Base-by-base conservation (phyloP, 2,113 vertebrate genomes). In the Microcebus ravelobensis region DNA sequence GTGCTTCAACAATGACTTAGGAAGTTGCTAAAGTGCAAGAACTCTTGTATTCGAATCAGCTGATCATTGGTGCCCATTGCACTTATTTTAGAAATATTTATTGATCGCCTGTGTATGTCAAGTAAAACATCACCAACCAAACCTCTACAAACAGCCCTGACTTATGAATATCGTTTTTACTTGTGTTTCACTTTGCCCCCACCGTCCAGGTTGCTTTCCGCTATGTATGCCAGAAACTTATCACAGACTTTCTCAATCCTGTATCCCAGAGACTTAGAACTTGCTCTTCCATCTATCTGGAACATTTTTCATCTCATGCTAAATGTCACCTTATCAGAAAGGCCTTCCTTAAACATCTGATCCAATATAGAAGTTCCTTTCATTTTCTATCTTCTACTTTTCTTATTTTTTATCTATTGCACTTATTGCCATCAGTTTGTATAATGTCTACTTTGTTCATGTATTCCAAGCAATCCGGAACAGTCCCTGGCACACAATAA, bases 61-160 rank as follows among this genome's bases (percentile, higher is more conserved):
- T 84, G 9, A 81, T 10, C 23, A 63, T 80, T 36, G 48, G 34
- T 87, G 29, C 18, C 2, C 27, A 83, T 50, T 73, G 29, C 42
- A 84, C 31, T 73, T 80, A 50, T 27, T 42, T 96, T 79, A 67
- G 36, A 93, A 77, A 90, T 50, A 59, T 67, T 96, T 93, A 50
- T 71, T 90, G 36, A 87, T 8, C 31, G 65, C 17, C 15, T 84
- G 18, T 77, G 31, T 76, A 23, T 61, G 21, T 55, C 23, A 94
- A 92, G 25, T 21, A 92, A 88, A 73, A 18, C 4, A 80, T 36
- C 5, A 77, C 36, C 3, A 71, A 25, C 3, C 63, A 63, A 83
- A 84, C 21, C 36, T 80, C 29, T 87, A 36, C 3, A 90, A 74
- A 20, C 4, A 80, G 21, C 36, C 2, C 2, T 57, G 48, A 87